phyloP scores from a whole-genome alignment of 2,113 vertebrate genomes.

The Cryptomyrus ogoouensis region DNA sequence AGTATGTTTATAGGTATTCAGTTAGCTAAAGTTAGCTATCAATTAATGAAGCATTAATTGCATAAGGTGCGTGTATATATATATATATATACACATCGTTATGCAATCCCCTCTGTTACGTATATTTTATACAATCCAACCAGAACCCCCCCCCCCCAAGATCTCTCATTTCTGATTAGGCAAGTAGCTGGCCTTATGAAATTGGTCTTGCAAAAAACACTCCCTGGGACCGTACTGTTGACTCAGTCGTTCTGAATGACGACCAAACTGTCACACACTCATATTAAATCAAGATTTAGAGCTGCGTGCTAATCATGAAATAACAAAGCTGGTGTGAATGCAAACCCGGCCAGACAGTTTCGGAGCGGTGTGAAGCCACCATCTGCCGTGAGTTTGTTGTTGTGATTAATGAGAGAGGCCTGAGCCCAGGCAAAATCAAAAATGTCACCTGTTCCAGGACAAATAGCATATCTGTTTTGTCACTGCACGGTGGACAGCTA shows the following conservation, averaged over 20 bases:
- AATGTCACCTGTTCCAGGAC: conserved; percentile 12
- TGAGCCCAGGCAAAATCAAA: conserved; percentile 17
- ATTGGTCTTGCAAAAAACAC: background rate
- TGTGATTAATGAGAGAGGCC: conserved; percentile 26
- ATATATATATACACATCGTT: background rate
- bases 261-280: conserved; percentile 21
- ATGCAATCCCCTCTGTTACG: background rate
- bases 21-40: background rate
- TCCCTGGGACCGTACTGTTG: background rate
- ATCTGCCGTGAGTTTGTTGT: conserved; percentile 34
- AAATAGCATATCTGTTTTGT: background rate
- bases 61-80: background rate
- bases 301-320: conserved; percentile 11
- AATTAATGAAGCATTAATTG: background rate
- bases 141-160: no score
- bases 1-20: background rate
- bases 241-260: conserved; percentile 3
- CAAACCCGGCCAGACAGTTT: conserved; percentile 19
- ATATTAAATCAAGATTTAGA: conserved; percentile 26
- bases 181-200: conserved; percentile 1
- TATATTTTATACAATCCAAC: background rate
- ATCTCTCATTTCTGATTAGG: background rate
- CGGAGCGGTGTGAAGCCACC: conserved; percentile 26
- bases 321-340: conserved; percentile 20
- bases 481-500: background rate